A percentile compares a stretch with the other conserved stretches of the same genome.
phyloP scores from a whole-genome alignment of 2,113 vertebrate genomes.

The Sisor rabdophorus region DNA sequence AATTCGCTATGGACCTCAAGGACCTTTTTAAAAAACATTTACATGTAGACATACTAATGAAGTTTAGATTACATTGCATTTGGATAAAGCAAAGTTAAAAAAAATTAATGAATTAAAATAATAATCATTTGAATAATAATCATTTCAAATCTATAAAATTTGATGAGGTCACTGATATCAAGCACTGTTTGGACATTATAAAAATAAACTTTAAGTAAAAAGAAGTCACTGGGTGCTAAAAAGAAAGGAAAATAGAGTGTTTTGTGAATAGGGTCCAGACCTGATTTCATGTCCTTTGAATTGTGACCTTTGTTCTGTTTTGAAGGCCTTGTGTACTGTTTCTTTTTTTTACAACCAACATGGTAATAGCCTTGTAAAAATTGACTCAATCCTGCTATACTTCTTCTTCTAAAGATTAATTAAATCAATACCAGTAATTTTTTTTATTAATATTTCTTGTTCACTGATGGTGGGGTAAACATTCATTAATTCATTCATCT shows the following conservation, averaged over 20 bases:
- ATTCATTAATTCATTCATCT: no score
- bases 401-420: neutral
- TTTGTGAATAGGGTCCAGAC: slow-evolving; percentile 51
- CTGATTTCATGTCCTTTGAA: slow-evolving; percentile 62
- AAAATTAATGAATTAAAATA: no score
- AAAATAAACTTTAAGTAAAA: neutral
- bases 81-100: neutral
- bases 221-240: slow-evolving; percentile 53
- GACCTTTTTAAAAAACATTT: neutral
- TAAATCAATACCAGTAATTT: slow-evolving; percentile 18
- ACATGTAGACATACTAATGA: neutral
- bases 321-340: slow-evolving; percentile 56
- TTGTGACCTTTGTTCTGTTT: slow-evolving; percentile 65
- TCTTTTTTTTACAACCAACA: slow-evolving; percentile 43
- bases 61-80: neutral
- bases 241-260: slow-evolving; percentile 45
- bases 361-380: slow-evolving; percentile 34
- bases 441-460: neutral
- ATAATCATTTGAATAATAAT: no score
- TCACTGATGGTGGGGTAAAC: no score
- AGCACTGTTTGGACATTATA: neutral
- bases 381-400: slow-evolving; percentile 18
- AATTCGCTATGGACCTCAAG: slow-evolving; percentile 1
- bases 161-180: neutral
- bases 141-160: neutral